A percentile compares a stretch with the other conserved stretches of the same genome.
phyloP scores from a whole-genome alignment of 2,797 vertebrate species.

The Pygocentrus nattereri region DNA sequence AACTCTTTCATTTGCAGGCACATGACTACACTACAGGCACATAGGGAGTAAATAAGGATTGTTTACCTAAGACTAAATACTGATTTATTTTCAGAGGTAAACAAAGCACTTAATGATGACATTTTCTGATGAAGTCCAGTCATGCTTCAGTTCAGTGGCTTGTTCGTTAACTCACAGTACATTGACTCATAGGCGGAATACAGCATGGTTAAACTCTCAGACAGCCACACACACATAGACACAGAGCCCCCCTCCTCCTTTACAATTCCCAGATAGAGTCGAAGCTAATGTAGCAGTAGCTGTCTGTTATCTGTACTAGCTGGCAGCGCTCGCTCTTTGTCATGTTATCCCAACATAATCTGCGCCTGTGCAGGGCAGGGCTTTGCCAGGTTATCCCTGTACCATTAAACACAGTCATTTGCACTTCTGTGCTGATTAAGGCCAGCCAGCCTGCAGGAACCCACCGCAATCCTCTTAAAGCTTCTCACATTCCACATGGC shows the following conservation, averaged over 20 bases:
- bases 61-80: conserved; percentile 18
- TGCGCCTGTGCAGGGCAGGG: neutral
- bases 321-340: conserved; percentile 31
- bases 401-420: conserved; percentile 56
- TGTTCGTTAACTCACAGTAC: conserved; percentile 36
- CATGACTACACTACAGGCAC: conserved; percentile 28
- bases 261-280: conserved; percentile 12
- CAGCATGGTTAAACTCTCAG: conserved; percentile 14
- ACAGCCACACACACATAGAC: neutral
- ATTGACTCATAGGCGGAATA: conserved; percentile 24
- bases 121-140: conserved; percentile 3
- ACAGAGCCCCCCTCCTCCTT: neutral
- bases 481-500: conserved; percentile 41
- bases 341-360: conserved; percentile 51
- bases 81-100: conserved; percentile 46
- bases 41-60: conserved; percentile 6
- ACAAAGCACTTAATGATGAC: conserved; percentile 8
- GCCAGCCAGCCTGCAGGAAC: conserved; percentile 48
- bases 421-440: conserved; percentile 53
- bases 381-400: conserved; percentile 45
- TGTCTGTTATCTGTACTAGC: conserved; percentile 25
- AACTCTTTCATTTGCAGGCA: conserved; percentile 2
- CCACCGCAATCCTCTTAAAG: conserved; percentile 50
- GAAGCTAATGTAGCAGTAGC: conserved; percentile 36
- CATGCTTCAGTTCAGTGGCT: conserved; percentile 22